Percentiles rank a stretch among this genome's conserved stretches.
Conservation (phyloP, 2,113 vertebrate species). For the Bubo scandiacus region DNA sequence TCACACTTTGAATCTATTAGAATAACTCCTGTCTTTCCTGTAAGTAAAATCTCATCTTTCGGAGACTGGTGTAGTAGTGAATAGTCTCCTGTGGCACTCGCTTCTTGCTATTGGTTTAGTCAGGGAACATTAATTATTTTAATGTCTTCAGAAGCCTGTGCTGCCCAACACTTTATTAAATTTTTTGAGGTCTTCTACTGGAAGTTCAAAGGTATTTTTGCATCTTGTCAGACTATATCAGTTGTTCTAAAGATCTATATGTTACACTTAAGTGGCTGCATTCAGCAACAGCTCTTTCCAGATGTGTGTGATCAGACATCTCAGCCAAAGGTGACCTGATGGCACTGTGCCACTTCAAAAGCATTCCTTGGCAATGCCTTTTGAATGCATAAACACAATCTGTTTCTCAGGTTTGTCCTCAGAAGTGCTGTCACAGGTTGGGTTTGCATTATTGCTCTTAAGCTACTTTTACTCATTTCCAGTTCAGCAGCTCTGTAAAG, state of each 20-base stretch:
- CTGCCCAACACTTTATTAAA: not conserved
- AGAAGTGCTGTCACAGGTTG: not conserved
- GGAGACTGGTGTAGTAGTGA: not conserved
- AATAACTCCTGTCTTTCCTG: not conserved
- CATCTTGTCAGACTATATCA: not conserved
- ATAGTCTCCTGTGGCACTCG: not conserved
- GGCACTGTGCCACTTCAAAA: not conserved
- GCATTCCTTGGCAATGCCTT: not conserved
- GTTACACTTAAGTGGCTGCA: not conserved
- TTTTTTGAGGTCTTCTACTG: not conserved
- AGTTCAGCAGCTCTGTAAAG: not conserved
- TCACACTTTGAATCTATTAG: not conserved
- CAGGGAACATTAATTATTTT: not conserved
- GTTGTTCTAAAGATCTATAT: not conserved
- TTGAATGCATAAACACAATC: not conserved
- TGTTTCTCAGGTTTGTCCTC: not conserved
- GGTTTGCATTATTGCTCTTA: not conserved
- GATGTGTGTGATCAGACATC: not conserved
- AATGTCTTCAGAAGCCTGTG: not conserved
- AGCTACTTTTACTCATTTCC: not conserved
- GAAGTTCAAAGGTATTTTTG: not conserved
- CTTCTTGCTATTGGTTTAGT: not conserved
- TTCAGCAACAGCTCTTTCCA: not conserved
- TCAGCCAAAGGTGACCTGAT: not conserved
- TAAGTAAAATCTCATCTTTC: not conserved